A percentile compares a stretch with the other conserved stretches of the same genome.
These are phyloP conservation scores for Dyspetes luteomarginatus DNA, from an alignment of 2,888 invertebrate genomes.

Conservation along the genomic window DNA sequence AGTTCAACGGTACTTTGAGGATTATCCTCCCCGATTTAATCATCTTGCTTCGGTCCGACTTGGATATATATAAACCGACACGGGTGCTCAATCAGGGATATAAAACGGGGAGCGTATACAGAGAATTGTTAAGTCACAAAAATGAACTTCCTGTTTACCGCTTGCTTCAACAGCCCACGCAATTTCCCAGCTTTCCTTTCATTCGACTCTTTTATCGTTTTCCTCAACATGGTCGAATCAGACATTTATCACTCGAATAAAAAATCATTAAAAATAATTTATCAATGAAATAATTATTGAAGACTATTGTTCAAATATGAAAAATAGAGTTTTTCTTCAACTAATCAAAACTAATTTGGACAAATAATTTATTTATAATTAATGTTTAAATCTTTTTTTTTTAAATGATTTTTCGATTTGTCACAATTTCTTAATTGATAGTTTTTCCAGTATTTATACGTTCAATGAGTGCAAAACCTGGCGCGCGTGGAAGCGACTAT, in stretches of 20 bases:
- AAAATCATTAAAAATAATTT: not conserved
- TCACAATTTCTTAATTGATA: not conserved
- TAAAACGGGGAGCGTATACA: slow-evolving; percentile 2
- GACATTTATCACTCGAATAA: not conserved
- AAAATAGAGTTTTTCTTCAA: not conserved
- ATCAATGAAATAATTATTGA: not conserved
- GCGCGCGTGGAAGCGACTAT: not conserved
- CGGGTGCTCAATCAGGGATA: slow-evolving; percentile 17
- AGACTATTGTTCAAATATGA: not conserved
- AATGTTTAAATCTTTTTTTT: too few species aligned
- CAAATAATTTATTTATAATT: too few species aligned
- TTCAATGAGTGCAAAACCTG: not conserved
- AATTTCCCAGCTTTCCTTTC: too few species aligned
- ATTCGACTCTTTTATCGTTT: too few species aligned
- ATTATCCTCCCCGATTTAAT: slow-evolving; percentile 26
- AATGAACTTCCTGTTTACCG: slow-evolving; percentile 40
- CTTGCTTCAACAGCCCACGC: too few species aligned
- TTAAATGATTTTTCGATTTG: too few species aligned
- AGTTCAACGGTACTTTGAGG: slow-evolving; percentile 8
- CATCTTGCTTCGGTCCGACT: slow-evolving; percentile 22
- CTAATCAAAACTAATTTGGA: not conserved
- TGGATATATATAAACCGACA: slow-evolving; percentile 34
- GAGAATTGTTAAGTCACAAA: slow-evolving; percentile 1
- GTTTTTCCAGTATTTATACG: not conserved
- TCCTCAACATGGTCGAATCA: too few species aligned